A percentile compares a stretch with the other conserved stretches of the same genome.
phyloP scores from a whole-genome alignment of 64 coral and sea anemone genomes.

The Platygyra sinensis region DNA sequence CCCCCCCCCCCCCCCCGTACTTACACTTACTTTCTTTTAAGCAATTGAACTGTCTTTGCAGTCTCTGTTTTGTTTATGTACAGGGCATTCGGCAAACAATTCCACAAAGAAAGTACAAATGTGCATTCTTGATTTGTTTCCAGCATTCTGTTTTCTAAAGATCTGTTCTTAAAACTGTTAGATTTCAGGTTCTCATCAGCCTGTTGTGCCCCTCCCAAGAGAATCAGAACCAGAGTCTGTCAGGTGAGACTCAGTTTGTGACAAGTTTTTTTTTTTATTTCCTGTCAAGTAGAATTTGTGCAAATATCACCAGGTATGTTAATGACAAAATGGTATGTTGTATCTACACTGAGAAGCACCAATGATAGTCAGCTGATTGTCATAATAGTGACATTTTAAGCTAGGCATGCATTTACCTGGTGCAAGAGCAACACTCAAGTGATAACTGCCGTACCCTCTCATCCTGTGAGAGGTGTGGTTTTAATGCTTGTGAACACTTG shows the following conservation, averaged over 20 bases:
- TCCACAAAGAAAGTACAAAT: too few relatives aligned
- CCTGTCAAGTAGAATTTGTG: neutral
- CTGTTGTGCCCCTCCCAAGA: constrained; percentile 25
- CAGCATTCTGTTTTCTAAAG: too few relatives aligned
- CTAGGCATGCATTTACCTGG: constrained; percentile 16
- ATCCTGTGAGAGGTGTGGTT: constrained; percentile 75
- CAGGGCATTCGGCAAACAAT: too few relatives aligned
- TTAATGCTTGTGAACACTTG: constrained; percentile 90
- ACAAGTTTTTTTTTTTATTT: neutral
- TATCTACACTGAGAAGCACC: neutral
- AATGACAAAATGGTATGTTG: neutral
- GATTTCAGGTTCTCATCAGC: constrained; percentile 45
- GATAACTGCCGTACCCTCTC: constrained; percentile 84
- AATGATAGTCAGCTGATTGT: constrained; percentile 25
- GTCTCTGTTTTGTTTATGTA: too few relatives aligned
- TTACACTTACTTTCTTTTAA: too few relatives aligned
- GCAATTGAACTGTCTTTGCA: too few relatives aligned
- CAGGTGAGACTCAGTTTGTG: constrained; percentile 29
- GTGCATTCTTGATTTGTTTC: too few relatives aligned
- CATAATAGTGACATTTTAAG: constrained; percentile 13
- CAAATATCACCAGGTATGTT: too few relatives aligned
- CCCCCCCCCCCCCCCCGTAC: too few relatives aligned
- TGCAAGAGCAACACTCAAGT: constrained; percentile 74
- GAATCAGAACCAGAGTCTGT: constrained; percentile 89
- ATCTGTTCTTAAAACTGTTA: neutral